Percentiles rank a stretch among this genome's conserved stretches.
These are phyloP conservation scores for Drosophila ercepeae DNA, from an alignment of 1,140 invertebrate species.

Conservation along the genomic window DNA sequence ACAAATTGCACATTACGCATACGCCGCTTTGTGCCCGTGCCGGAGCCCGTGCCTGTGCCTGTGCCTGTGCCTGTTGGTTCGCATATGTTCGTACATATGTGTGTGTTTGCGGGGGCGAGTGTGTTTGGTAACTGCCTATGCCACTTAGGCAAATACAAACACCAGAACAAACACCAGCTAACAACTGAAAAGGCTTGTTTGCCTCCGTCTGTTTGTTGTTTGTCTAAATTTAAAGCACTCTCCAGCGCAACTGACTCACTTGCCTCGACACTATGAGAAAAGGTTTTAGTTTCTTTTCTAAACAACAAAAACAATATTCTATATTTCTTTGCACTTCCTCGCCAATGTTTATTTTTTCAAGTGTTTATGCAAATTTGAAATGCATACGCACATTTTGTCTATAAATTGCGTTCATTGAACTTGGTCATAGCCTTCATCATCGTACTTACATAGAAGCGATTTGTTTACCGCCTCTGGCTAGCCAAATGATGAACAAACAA, in stretches of 20 bases:
- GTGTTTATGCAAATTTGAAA: constrained; percentile 21
- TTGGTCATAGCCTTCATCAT: constrained; percentile 7
- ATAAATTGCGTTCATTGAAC: constrained; percentile 70
- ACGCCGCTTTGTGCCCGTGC: constrained; percentile 53
- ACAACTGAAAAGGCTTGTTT: constrained; percentile 61
- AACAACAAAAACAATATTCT: too few species aligned
- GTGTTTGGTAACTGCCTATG: constrained; percentile 30
- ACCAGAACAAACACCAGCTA: constrained; percentile 45
- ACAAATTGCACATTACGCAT: constrained; percentile 79
- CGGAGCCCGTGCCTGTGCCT: background rate
- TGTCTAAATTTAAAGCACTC: constrained; percentile 77
- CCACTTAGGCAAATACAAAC: constrained; percentile 39
- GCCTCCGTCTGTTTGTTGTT: constrained; percentile 55
- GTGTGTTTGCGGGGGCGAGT: constrained; percentile 5
- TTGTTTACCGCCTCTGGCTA: constrained; percentile 36
- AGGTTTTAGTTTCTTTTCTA: background rate
- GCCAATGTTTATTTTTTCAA: background rate
- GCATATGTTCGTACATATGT: too few species aligned
- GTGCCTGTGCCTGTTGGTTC: background rate
- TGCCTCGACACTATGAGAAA: constrained; percentile 10
- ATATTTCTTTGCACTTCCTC: too few species aligned
- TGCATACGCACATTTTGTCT: constrained; percentile 24
- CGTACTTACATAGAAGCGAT: constrained; percentile 21
- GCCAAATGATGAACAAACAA: constrained; percentile 48
- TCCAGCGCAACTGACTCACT: constrained; percentile 13